phyloP scores from a whole-genome alignment of 1,140 invertebrate species.

The Atta colombica region DNA sequence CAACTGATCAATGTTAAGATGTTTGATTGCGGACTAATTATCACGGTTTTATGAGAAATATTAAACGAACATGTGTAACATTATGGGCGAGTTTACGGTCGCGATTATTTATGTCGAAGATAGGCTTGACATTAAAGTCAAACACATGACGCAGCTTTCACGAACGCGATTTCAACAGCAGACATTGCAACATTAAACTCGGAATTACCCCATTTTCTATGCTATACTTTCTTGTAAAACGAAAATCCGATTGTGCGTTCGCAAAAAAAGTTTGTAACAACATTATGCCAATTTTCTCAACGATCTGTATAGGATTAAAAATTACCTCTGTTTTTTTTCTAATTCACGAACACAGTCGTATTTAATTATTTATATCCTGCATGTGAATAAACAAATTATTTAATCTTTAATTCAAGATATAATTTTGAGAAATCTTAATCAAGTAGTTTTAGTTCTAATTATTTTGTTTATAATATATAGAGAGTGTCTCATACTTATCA shows the following conservation, averaged over 20 bases:
- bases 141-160: conserved; percentile 9
- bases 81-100: conserved; percentile 10
- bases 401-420: background rate
- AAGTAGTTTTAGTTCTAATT: conserved; percentile 4
- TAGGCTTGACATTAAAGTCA: conserved; percentile 17
- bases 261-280: background rate
- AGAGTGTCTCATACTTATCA: background rate
- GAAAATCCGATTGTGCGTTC: background rate
- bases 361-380: background rate
- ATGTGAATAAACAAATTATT: background rate
- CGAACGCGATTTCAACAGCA: conserved; percentile 26
- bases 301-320: background rate
- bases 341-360: background rate
- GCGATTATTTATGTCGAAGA: background rate
- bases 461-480: background rate
- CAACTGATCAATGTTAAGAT: background rate
- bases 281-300: background rate
- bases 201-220: conserved; percentile 11
- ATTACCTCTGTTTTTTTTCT: background rate
- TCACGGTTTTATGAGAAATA: background rate
- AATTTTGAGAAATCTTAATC: background rate
- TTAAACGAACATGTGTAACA: background rate
- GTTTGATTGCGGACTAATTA: conserved; percentile 40
- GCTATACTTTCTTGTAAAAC: conserved; percentile 11
- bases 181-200: background rate